Evolutionary conservation across 2,888 invertebrate genomes (phyloP).

Genomic region (Drosophila niveifrons): DNA sequence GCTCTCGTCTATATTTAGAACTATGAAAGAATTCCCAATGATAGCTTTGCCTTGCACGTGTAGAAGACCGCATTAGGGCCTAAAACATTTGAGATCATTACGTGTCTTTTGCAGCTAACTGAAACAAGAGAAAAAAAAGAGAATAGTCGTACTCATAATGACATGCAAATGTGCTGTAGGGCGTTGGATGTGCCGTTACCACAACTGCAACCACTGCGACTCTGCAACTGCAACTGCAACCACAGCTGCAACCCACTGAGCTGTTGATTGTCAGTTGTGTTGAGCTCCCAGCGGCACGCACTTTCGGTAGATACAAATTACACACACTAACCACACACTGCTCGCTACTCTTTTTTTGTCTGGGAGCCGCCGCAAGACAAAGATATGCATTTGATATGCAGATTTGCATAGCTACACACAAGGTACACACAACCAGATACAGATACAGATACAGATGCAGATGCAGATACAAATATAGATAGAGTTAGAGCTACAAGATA

Average conservation of each 20-base stretch:
- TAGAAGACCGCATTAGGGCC: slow-evolving; percentile 8
- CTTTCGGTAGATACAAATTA: slow-evolving; percentile 39
- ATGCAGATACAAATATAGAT: slow-evolving; percentile 21
- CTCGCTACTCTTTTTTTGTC: slow-evolving; percentile 45
- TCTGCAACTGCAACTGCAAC: slow-evolving; percentile 19
- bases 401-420: slow-evolving; percentile 57
- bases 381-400: slow-evolving; percentile 74
- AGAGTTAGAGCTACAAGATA: neutral
- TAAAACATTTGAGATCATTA: slow-evolving; percentile 27
- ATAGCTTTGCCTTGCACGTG: slow-evolving; percentile 6
- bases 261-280: slow-evolving; percentile 33
- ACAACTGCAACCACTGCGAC: slow-evolving; percentile 16
- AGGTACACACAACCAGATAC: slow-evolving; percentile 42
- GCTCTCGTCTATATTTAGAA: slow-evolving; percentile 32
- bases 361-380: slow-evolving; percentile 45
- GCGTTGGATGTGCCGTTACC: slow-evolving; percentile 40
- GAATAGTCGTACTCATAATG: slow-evolving; percentile 32
- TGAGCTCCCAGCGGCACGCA: slow-evolving; percentile 41
- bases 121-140: neutral
- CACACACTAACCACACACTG: slow-evolving; percentile 19
- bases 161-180: slow-evolving; percentile 52
- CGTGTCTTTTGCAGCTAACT: slow-evolving; percentile 14
- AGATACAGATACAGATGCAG: slow-evolving; percentile 19
- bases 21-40: neutral
- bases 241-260: slow-evolving; percentile 27